Percentiles rank a stretch among this genome's conserved stretches.
Conservation (phyloP, 2,797 vertebrate species). For the Discoglossus pictus region DNA sequence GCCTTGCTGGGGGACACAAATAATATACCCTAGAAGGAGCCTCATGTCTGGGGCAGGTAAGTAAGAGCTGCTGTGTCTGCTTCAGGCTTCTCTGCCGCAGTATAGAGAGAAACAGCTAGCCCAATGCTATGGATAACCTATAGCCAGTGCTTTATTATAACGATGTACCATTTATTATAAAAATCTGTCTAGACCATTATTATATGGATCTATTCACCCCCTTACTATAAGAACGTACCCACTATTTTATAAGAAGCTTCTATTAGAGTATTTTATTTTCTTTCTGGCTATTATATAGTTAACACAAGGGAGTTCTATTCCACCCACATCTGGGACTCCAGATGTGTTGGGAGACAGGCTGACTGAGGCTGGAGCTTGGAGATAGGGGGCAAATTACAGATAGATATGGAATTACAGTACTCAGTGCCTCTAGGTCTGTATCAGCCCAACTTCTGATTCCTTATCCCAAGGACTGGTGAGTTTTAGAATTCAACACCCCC, state of each 20-base stretch:
- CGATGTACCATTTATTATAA: too few species aligned
- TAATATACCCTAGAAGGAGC: slow-evolving; percentile 13
- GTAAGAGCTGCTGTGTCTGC: neutral
- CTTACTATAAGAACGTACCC: too few species aligned
- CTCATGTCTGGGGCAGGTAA: slow-evolving; percentile 41
- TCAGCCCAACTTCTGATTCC: slow-evolving; percentile 17
- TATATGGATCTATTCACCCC: too few species aligned
- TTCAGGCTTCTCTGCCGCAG: slow-evolving; percentile 44
- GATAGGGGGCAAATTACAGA: slow-evolving; percentile 5
- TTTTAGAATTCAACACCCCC: neutral
- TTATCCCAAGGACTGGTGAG: slow-evolving; percentile 19
- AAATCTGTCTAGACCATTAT: too few species aligned
- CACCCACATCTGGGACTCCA: slow-evolving; percentile 47
- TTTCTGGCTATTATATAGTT: neutral
- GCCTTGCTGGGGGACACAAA: neutral
- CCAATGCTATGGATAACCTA: neutral
- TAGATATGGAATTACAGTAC: neutral
- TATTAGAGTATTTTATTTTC: too few species aligned
- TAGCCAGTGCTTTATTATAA: too few species aligned
- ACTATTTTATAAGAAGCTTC: too few species aligned
- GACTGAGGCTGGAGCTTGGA: slow-evolving; percentile 50
- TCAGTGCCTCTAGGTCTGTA: neutral
- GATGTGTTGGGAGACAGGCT: slow-evolving; percentile 55
- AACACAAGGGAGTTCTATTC: slow-evolving; percentile 39
- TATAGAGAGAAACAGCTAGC: slow-evolving; percentile 28